Conservation (phyloP, 2,113 vertebrate genomes). For the Saguinus midas region DNA sequence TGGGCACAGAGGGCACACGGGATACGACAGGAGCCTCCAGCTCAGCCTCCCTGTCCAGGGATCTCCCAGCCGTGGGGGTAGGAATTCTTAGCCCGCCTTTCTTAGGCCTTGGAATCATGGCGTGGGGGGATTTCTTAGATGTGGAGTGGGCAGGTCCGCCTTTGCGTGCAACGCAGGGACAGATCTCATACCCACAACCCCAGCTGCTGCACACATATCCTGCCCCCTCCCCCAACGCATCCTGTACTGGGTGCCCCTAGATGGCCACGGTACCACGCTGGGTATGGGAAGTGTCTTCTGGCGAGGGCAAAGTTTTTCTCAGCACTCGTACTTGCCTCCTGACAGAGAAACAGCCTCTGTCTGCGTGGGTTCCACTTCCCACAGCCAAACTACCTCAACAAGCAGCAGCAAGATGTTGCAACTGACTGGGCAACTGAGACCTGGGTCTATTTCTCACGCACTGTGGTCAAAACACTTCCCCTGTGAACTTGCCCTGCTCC, state of each 20-base stretch:
- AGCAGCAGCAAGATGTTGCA: constrained; percentile 10
- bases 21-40: background rate
- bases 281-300: background rate
- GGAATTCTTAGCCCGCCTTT: background rate
- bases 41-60: background rate
- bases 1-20: background rate
- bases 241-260: background rate
- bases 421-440: background rate
- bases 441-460: constrained; percentile 58
- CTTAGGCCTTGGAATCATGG: background rate
- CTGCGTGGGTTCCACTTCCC: background rate
- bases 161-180: background rate
- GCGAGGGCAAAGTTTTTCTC: constrained; percentile 18
- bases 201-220: background rate
- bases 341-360: background rate
- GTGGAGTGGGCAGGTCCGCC: background rate
- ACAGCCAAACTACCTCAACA: background rate
- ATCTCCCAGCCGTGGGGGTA: no score
- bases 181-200: background rate
- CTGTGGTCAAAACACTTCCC: constrained; percentile 72
- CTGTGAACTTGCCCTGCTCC: background rate
- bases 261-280: background rate
- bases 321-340: background rate
- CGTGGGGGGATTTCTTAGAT: background rate
- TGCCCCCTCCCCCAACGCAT: background rate